phyloP scores from a whole-genome alignment of 2,113 vertebrate species.

The Callipepla squamata region DNA sequence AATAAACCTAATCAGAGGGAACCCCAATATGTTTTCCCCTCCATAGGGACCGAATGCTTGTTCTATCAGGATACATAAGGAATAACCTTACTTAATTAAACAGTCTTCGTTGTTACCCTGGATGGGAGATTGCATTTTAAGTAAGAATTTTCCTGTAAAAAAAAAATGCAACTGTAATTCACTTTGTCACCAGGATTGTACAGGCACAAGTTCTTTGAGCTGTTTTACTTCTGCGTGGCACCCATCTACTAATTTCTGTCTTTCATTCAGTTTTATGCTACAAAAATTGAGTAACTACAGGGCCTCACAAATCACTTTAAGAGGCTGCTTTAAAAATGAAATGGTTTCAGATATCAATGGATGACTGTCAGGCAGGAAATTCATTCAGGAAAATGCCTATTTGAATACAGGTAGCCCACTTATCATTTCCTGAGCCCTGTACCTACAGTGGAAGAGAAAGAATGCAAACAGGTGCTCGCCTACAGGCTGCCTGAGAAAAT shows the following conservation, averaged over 20 bases:
- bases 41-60: not conserved
- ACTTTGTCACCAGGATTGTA: not conserved
- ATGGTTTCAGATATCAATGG: not conserved
- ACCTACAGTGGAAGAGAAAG: not conserved
- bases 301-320: constrained; percentile 1
- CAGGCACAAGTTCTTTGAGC: not conserved
- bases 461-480: not conserved
- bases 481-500: not conserved
- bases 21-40: not conserved
- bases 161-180: not conserved
- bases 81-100: not conserved
- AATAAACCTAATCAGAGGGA: not conserved
- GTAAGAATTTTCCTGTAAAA: not conserved
- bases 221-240: not conserved
- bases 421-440: not conserved
- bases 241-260: not conserved
- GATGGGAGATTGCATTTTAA: not conserved
- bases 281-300: not conserved
- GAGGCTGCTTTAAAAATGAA: constrained; percentile 7
- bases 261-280: not conserved
- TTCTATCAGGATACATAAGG: no score
- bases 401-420: not conserved
- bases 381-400: not conserved
- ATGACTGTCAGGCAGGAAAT: not conserved
- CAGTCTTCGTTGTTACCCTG: not conserved